These are phyloP conservation scores for Sclerurus mexicanus DNA, from an alignment of 2,113 vertebrate species.

Conservation along the genomic window DNA sequence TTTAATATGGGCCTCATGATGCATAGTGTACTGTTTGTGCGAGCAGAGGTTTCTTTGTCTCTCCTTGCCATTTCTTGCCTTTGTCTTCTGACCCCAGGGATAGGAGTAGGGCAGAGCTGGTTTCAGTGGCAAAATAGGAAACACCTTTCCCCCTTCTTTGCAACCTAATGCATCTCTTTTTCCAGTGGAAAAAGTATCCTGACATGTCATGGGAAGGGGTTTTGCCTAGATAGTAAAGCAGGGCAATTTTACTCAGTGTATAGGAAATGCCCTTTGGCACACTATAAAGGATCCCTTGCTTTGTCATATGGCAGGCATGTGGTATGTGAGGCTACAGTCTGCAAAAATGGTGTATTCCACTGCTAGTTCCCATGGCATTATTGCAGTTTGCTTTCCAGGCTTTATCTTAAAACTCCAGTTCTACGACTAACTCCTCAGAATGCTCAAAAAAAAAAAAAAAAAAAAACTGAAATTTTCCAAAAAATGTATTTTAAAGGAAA, in stretches of 20 bases:
- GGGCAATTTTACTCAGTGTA: neutral
- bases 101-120: neutral
- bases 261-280: neutral
- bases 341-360: neutral
- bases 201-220: neutral
- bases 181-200: neutral
- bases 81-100: neutral
- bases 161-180: neutral
- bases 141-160: neutral
- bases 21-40: neutral
- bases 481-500: neutral
- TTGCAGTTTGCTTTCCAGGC: neutral
- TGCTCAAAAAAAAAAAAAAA: neutral
- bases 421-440: neutral
- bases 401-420: neutral
- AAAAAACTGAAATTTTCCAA: neutral
- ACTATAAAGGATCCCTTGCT: rapidly evolving
- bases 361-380: neutral
- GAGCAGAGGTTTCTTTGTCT: neutral
- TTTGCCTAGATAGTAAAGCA: neutral
- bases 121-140: neutral
- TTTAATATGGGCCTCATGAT: neutral
- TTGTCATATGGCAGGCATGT: neutral
- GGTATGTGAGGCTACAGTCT: neutral
- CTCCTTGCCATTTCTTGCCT: neutral